Base-by-base conservation (phyloP, 2,113 vertebrate species). In the Erpornis zantholeuca region DNA sequence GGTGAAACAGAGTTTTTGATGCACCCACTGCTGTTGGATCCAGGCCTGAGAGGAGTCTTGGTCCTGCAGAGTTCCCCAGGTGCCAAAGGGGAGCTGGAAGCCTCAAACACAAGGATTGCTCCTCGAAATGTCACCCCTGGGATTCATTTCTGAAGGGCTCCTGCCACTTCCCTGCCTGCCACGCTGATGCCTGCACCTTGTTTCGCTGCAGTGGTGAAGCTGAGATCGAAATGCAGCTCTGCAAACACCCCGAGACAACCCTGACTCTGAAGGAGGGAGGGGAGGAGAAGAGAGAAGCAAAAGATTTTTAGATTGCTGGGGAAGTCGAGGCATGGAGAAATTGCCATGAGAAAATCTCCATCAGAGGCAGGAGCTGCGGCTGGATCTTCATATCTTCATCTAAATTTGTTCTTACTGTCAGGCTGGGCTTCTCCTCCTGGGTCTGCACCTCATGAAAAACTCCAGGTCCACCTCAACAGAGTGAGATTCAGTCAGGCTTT, bases 31-130 rank as follows among this genome's bases (percentile, higher is more conserved):
- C 29, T 47, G 40, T 13, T 10, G 6, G 82, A 14, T 22, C 31
- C 3, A 6, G 10, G 9, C 18, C 54, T 3, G 1, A 31, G 44
- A 2, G 0, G 3, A 27, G 11, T 22, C 29, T 21, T 56, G 54
- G 23, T 50, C 45, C 65, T 45, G 8, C 40, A 19, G 64, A 50
- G 22, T 1, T 72, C 59, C 33, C 44, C 78, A 12, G 35, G 47
- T 33, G 21, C 68, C 82, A 49, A 15, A 50, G 33, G 15, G 8
- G 69, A 64, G 25, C 35, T 65, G 64, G 42, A 57, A 45, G 16
- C 25, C 33, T 22, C 35, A 35, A 33, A 40, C 3, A 17, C 0
- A 12, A 25, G 44, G 38, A 77, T 22, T 45, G 1, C 9, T 81
- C 33, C 60, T 52, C 8, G 11, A 36, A 82, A 31, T 4, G 15